phyloP scores from a whole-genome alignment of 2,797 vertebrate species.

The Sorex maritimensis region DNA sequence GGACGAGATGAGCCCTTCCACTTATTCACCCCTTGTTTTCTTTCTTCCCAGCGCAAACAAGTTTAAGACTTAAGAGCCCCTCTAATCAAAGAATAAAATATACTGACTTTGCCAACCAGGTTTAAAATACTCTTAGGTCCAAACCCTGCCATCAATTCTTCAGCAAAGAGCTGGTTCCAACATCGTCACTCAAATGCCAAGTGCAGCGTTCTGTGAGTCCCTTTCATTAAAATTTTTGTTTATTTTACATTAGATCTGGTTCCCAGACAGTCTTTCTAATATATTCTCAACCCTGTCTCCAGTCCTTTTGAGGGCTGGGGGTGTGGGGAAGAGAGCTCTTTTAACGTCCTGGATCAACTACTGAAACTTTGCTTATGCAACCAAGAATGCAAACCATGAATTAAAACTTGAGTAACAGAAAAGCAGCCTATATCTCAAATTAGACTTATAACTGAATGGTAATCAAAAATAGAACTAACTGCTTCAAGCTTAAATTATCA shows the following conservation, averaged over 20 bases:
- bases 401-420: slow-evolving; percentile 80
- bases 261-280: slow-evolving; percentile 29
- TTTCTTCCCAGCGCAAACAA: not conserved
- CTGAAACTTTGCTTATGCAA: slow-evolving; percentile 61
- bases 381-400: slow-evolving; percentile 77
- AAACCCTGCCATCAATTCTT: not conserved
- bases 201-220: not conserved
- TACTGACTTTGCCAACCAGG: not conserved
- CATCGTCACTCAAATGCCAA: not conserved
- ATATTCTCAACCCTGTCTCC: not conserved
- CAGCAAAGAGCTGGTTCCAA: not conserved
- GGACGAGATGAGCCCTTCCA: slow-evolving; percentile 59
- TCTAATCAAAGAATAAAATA: not conserved
- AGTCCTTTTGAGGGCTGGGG: slow-evolving; percentile 16
- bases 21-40: slow-evolving; percentile 14
- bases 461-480: slow-evolving; percentile 85
- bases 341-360: slow-evolving; percentile 47
- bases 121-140: not conserved
- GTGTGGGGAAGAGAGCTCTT: not conserved
- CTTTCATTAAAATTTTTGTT: slow-evolving; percentile 42
- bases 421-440: slow-evolving; percentile 57
- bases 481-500: slow-evolving; percentile 77
- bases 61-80: not conserved
- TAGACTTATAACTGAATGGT: slow-evolving; percentile 81
- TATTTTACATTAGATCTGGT: slow-evolving; percentile 26